A percentile compares a stretch with the other conserved stretches of the same genome.
Conservation (phyloP, 2,797 vertebrate genomes). For the Silurus lanzhouensis region DNA sequence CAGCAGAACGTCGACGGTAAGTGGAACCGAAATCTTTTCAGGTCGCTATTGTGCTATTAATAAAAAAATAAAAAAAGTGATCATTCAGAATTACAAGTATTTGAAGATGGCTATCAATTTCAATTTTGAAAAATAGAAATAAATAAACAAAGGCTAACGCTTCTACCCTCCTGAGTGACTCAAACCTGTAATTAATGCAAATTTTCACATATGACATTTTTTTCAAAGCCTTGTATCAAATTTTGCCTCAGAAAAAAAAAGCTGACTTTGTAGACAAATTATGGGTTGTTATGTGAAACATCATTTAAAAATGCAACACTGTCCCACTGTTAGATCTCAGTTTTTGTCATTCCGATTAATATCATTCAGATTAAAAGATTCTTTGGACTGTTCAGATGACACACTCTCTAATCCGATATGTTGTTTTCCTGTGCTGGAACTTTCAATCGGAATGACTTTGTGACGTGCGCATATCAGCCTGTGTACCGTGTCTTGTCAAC, state of each 20-base stretch:
- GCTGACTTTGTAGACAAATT: conserved; percentile 30
- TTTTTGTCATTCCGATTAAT: no score
- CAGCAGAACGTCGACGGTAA: not conserved
- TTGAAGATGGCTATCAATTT: not conserved
- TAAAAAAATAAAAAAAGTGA: no score
- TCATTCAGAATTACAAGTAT: not conserved
- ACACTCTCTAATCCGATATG: no score
- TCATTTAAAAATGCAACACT: conserved; percentile 2
- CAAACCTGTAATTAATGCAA: not conserved
- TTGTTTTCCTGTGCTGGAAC: no score
- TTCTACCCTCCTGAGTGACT: not conserved
- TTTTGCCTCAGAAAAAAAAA: not conserved
- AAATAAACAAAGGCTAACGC: not conserved
- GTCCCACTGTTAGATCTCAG: conserved; percentile 4
- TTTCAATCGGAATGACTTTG: no score
- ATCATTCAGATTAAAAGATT: no score
- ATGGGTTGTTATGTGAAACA: conserved; percentile 9
- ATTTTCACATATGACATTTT: not conserved
- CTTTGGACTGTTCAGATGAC: no score
- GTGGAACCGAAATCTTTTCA: not conserved
- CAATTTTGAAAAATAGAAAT: not conserved
- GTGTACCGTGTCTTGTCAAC: no score
- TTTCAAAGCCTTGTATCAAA: conserved; percentile 15
- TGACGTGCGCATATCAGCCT: no score
- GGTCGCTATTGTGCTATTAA: no score